Base-by-base conservation (phyloP, 2,888 invertebrate species). In the Phaonia tiefii region DNA sequence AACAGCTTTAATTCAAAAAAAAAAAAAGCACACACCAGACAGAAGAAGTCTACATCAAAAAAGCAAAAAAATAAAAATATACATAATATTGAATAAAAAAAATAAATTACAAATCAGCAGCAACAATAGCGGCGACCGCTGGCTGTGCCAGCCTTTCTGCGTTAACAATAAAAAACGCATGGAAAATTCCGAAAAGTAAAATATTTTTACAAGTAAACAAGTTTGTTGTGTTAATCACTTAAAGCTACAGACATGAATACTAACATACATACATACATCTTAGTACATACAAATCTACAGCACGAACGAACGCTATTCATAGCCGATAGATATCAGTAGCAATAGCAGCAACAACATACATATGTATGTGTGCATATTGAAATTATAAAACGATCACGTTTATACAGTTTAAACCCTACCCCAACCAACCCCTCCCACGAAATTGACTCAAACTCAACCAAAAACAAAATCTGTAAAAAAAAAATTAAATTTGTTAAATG, bases 161-260 rank as follows among this genome's bases (percentile, higher is more conserved):
- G 11, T 39, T 42, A 54, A 56, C 54, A 67, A 72, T 54, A 73
- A 76, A n/a, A n/a, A 75, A 74, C 83, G 80, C 74, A 83, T 83
- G 84, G 84, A 85, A 84, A 85, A 83, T 85, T 85, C 83, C 84
- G n/a, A 81, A 83, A 82, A 73, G 79, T 63, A 44, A 71, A 71
- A 67, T 73, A 77, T 79, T 81, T 63, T 83, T 25, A 54, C 70
- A 78, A 82, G 76, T 82, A 79, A 82, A 84, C 80, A 83, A 82
- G 70, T 80, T 72, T 77, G 67, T 78, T 31, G 67, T 46, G 44
- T 67, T 54, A 7, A 39, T n/a, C 65, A n/a, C 20, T 22, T 10
- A 22, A 3, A 51, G 31, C 7, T 22, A 39, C 10, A 42, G 31
- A 63, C 20, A 44, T 4, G 26, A 44, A 67, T 37, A 49, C 26